These are phyloP conservation scores for Agonopterix arenella DNA, from an alignment of 2,888 invertebrate species.

Conservation along the genomic window DNA sequence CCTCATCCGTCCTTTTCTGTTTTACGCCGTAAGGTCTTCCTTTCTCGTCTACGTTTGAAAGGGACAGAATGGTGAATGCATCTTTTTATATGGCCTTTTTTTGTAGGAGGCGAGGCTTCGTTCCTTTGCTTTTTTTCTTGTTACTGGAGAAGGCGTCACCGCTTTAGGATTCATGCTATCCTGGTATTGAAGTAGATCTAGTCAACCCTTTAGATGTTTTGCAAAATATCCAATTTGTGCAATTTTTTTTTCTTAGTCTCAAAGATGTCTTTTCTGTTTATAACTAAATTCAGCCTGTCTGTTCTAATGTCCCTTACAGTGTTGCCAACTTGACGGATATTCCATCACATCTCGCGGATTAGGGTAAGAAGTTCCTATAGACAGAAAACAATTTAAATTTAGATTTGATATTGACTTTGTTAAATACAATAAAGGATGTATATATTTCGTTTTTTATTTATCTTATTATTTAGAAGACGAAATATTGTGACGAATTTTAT, in stretches of 20 bases:
- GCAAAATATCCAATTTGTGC: neutral
- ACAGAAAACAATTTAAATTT: no score
- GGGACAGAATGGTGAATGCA: conserved; percentile 21
- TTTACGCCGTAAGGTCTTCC: neutral
- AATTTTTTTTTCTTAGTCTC: neutral
- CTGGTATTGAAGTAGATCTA: conserved; percentile 52
- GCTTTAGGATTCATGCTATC: conserved; percentile 30
- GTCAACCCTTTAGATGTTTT: conserved; percentile 17
- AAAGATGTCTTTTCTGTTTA: no score
- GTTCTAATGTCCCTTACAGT: no score
- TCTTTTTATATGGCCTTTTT: conserved; percentile 17
- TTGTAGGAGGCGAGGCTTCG: conserved; percentile 21
- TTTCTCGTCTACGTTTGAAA: conserved; percentile 12
- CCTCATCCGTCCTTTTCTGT: conserved; percentile 7
- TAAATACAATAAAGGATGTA: no score
- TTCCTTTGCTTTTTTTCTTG: conserved; percentile 18
- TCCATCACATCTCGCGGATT: no score
- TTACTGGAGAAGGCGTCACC: conserved; percentile 7
- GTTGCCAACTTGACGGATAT: no score
- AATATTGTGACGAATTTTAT: no score
- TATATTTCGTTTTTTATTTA: no score
- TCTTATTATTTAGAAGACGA: no score
- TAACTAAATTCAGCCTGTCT: no score
- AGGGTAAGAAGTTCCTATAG: no score
- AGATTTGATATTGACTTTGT: no score